Conservation (phyloP, 2,888 invertebrate genomes). For the Cremastinae sp. region DNA sequence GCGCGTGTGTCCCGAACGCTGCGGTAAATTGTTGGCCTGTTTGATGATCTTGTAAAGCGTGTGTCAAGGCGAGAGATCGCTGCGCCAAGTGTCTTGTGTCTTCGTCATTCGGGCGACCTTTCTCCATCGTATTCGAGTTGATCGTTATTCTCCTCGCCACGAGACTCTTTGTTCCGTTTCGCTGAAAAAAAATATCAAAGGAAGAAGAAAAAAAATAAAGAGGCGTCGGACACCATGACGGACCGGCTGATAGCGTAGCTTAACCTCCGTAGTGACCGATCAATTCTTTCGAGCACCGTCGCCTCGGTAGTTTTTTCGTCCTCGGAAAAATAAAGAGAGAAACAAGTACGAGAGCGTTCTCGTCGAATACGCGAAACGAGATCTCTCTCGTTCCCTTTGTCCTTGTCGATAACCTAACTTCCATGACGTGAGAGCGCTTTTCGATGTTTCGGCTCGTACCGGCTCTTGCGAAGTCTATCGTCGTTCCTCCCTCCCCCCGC, state of each 20-base stretch:
- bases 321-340: background rate
- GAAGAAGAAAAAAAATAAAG: too few relatives aligned
- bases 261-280: background rate
- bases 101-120: background rate
- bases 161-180: too few relatives aligned
- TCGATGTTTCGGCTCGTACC: slow-evolving; percentile 8
- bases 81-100: slow-evolving; percentile 10
- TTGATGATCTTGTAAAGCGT: slow-evolving; percentile 1
- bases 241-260: background rate
- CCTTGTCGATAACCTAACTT: slow-evolving; percentile 1
- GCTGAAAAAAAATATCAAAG: too few relatives aligned
- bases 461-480: slow-evolving; percentile 1
- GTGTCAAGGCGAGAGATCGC: background rate
- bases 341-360: background rate
- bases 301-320: background rate
- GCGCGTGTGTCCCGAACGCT: slow-evolving; percentile 1
- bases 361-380: background rate
- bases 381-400: background rate
- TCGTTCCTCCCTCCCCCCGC: background rate
- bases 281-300: background rate
- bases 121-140: too few relatives aligned
- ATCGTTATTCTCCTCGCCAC: too few relatives aligned
- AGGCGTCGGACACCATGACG: too few relatives aligned
- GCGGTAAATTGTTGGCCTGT: slow-evolving; percentile 11
- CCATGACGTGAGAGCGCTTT: background rate